These are phyloP conservation scores for Geotrypetes seraphini DNA, from an alignment of 2,797 vertebrate species.

Conservation along the genomic window DNA sequence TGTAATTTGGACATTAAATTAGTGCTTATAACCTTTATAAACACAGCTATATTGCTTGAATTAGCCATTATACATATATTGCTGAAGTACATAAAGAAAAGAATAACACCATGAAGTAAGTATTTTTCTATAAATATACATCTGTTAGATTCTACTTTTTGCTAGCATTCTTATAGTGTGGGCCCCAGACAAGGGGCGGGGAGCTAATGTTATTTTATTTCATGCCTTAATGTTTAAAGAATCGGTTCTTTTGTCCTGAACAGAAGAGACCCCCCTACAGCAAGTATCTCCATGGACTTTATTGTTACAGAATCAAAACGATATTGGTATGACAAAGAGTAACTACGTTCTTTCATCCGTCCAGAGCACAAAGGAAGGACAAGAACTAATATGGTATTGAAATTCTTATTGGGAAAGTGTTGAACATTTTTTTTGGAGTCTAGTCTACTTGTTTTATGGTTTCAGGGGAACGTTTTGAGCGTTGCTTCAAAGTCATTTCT, in stretches of 20 bases:
- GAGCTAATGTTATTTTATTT: constrained; percentile 1
- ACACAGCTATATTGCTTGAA: too few species aligned
- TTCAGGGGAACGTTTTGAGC: neutral
- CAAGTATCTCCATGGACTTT: constrained; percentile 3
- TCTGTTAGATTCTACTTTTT: too few species aligned
- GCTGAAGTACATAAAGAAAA: too few species aligned
- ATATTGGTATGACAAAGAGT: constrained; percentile 1
- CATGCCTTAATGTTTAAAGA: neutral
- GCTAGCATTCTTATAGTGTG: too few species aligned
- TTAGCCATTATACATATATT: too few species aligned
- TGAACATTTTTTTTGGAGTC: constrained; percentile 4
- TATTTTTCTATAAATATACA: too few species aligned
- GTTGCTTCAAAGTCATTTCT: neutral
- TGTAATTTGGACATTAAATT: too few species aligned
- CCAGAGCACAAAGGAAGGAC: constrained; percentile 5
- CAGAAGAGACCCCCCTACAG: constrained; percentile 4
- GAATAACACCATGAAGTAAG: too few species aligned
- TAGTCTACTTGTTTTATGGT: constrained; percentile 1
- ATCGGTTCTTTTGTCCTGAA: neutral
- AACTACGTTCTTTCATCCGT: neutral
- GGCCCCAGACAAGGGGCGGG: neutral
- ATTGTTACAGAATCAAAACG: constrained; percentile 4
- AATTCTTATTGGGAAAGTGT: constrained; percentile 2
- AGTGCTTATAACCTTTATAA: too few species aligned
- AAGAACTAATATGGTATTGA: neutral